These are phyloP conservation scores for Arctocebus calabarensis DNA, from an alignment of 2,797 vertebrate species.

Conservation along the genomic window DNA sequence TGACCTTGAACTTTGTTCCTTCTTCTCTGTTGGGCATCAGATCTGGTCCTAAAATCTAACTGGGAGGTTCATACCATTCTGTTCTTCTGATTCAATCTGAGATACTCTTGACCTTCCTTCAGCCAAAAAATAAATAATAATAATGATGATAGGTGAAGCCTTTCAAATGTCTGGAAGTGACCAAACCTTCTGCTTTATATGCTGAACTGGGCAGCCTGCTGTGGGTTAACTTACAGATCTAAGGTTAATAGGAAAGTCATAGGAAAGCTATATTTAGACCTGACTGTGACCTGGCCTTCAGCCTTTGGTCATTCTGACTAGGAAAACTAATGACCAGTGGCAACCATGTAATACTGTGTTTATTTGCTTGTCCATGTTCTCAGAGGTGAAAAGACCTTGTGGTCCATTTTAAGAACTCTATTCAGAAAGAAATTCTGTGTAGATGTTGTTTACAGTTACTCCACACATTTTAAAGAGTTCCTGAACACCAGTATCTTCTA, in stretches of 20 bases:
- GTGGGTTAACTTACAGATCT: neutral
- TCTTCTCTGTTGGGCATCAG: neutral
- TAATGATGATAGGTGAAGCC: neutral
- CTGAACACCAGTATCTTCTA: constrained; percentile 56
- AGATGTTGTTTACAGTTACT: constrained; percentile 66
- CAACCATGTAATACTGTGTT: constrained; percentile 49
- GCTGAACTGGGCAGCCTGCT: neutral
- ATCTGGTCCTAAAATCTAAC: neutral
- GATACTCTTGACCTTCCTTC: constrained; percentile 32
- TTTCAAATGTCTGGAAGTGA: neutral
- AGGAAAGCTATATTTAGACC: constrained; percentile 62
- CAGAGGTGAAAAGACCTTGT: constrained; percentile 17
- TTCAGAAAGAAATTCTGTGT: constrained; percentile 48
- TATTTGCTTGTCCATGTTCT: constrained; percentile 20
- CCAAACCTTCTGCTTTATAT: neutral
- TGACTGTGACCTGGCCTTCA: constrained; percentile 52
- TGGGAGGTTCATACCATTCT: neutral
- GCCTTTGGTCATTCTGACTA: constrained; percentile 3
- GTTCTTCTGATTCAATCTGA: constrained; percentile 11
- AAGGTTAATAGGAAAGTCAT: constrained; percentile 57
- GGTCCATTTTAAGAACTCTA: constrained; percentile 59
- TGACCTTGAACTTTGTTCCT: neutral
- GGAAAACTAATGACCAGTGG: constrained; percentile 64
- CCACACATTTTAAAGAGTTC: constrained; percentile 63
- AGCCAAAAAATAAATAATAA: neutral